phyloP scores from a whole-genome alignment of 2,113 vertebrate genomes.

The Physeter macrocephalus region DNA sequence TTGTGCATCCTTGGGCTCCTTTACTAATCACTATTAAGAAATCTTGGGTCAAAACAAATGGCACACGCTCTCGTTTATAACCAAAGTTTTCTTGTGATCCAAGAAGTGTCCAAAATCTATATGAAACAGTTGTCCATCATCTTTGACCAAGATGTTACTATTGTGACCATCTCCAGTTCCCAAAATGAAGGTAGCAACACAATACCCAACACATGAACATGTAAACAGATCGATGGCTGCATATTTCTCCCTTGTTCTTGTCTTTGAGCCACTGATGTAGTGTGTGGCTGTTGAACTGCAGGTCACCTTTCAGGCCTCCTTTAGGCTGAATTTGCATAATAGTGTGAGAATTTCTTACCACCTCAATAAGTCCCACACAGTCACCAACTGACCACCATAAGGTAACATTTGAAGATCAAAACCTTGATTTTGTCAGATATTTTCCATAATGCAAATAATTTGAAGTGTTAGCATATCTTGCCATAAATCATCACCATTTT shows the following conservation, averaged over 20 bases:
- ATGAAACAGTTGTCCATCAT: conserved; percentile 98
- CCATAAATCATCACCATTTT: conserved; percentile 97
- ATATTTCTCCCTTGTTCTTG: conserved; percentile 98
- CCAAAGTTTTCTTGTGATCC: conserved; percentile 99
- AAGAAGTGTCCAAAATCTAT: conserved; percentile 99
- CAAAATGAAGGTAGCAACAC: conserved; percentile 97
- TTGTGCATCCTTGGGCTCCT: conserved; percentile 96
- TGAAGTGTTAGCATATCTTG: conserved; percentile 99
- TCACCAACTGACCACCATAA: conserved; percentile 97
- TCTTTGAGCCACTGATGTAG: conserved; percentile 98
- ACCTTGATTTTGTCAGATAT: conserved; percentile 99
- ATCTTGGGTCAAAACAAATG: conserved; percentile 97
- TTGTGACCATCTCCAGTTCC: conserved; percentile 98
- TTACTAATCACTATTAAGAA: conserved; percentile 99
- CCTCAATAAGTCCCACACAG: conserved; percentile 97
- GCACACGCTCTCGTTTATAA: conserved; percentile 97
- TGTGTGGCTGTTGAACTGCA: conserved; percentile 98
- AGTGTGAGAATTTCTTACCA: conserved; percentile 97
- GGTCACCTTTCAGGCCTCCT: conserved; percentile 95
- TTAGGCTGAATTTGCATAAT: conserved; percentile 99
- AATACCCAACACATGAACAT: conserved; percentile 97
- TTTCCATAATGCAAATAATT: conserved; percentile 99
- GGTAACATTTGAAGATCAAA: conserved; percentile 98
- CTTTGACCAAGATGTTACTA: conserved; percentile 99
- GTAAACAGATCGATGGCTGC: conserved; percentile 97